Base-by-base conservation (phyloP, 2,797 vertebrate species). In the Hydrophis major region DNA sequence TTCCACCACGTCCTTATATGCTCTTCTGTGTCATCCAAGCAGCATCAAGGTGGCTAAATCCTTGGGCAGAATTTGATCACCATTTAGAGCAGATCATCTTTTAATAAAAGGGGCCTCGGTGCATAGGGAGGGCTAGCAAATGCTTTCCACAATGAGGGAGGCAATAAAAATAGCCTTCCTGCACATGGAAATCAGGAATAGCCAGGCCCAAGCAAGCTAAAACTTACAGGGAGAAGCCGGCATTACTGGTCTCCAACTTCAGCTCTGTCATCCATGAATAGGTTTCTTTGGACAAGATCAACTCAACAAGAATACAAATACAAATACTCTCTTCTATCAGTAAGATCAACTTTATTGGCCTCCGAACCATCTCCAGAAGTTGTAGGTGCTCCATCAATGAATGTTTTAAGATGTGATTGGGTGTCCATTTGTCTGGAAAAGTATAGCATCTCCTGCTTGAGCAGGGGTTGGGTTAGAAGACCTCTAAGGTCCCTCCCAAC, bases 121-220 rank as follows among this genome's bases (percentile, higher is more conserved):
- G 88, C n/a, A 88, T 90, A 86, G 87, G 42, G 12, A 94, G 16
- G 13, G 90, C 88, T 93, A 95, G 55, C 66, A 86, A 91, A 93
- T 97, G 92, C 90, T 95, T 97, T 96, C 96, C 95, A 94, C 89
- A 11, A 18, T 93, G 60, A 55, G 94, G 47, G 1, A 94, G 94
- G 92, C 60, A 87, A 86, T 89, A 96, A 96, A 97, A 97, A 97
- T 97, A 97, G 95, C 74, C 92, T 86, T 92, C 89, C 90, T 89
- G 94, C 66, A 69, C 93, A 95, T 94, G 95, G 91, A 63, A 93
- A 94, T 94, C 94, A 96, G 89, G 90, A 96, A 96, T 93, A 96
- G 94, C 86, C 95, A 92, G 94, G 91, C 94, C 94, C 0, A 94
- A 90, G 94, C 94, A 93, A 86, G 60, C 66, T 50, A 42, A 89